These are phyloP conservation scores for Nesoenas mayeri DNA, from an alignment of 2,113 vertebrate genomes.

Conservation along the genomic window DNA sequence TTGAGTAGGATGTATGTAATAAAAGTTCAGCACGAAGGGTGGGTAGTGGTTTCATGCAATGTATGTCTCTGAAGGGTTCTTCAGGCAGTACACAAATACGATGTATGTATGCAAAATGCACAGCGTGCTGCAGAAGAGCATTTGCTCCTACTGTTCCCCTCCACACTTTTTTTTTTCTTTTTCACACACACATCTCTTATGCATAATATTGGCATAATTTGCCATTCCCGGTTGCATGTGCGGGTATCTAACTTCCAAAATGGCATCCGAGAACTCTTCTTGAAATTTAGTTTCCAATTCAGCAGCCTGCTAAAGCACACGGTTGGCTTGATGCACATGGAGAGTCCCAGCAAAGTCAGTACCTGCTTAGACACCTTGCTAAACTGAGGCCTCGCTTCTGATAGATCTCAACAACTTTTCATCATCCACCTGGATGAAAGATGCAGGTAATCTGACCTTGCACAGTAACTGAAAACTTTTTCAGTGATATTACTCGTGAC, in stretches of 20 bases:
- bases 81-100: neutral
- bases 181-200: neutral
- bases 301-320: neutral
- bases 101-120: fast-evolving
- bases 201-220: neutral
- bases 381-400: neutral
- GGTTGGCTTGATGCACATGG: fast-evolving
- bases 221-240: neutral
- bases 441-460: neutral
- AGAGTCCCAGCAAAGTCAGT: neutral
- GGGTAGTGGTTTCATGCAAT: neutral
- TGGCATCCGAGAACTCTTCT: neutral
- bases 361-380: neutral
- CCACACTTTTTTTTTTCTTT: neutral
- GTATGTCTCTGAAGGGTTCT: neutral
- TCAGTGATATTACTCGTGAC: neutral
- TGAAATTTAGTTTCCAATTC: neutral
- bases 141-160: neutral
- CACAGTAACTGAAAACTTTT: neutral
- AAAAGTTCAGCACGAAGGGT: neutral
- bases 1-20: neutral
- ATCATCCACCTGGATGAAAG: neutral
- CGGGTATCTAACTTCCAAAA: neutral
- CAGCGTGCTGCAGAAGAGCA: fast-evolving
- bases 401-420: neutral